Conservation (phyloP, 2,888 invertebrate species). For the Mythimna ferrago region DNA sequence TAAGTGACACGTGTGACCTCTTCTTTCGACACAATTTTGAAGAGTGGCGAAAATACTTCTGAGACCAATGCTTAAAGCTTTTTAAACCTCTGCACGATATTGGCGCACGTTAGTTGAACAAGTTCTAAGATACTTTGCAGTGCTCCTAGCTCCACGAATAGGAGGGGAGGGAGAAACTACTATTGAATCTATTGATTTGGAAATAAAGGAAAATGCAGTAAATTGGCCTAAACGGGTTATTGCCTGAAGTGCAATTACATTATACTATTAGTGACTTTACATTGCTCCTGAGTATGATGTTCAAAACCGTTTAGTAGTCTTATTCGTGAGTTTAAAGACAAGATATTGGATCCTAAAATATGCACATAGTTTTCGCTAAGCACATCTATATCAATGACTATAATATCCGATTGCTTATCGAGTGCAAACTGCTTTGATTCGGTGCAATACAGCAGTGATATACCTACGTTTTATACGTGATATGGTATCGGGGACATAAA, state of each 20-base stretch:
- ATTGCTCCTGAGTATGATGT: slow-evolving; percentile 11
- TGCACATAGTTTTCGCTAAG: slow-evolving; percentile 32
- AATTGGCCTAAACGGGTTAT: slow-evolving; percentile 12
- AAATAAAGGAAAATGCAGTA: slow-evolving; percentile 26
- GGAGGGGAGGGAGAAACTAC: slow-evolving; percentile 15
- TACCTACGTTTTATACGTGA: slow-evolving; percentile 73
- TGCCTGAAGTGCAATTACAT: slow-evolving; percentile 10
- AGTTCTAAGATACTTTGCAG: slow-evolving; percentile 32
- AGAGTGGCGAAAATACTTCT: slow-evolving; percentile 16
- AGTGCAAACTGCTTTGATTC: slow-evolving; percentile 79
- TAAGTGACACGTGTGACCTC: slow-evolving; percentile 24
- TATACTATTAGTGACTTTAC: slow-evolving; percentile 11
- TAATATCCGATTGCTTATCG: slow-evolving; percentile 75
- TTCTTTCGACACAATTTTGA: slow-evolving; percentile 10
- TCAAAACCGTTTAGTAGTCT: slow-evolving; percentile 14
- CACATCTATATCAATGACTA: slow-evolving; percentile 46
- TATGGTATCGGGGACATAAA: slow-evolving; percentile 85
- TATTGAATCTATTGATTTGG: slow-evolving; percentile 26
- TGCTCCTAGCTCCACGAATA: slow-evolving; percentile 1
- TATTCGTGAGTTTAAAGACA: slow-evolving; percentile 21
- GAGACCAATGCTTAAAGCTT: slow-evolving; percentile 15
- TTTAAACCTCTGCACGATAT: slow-evolving; percentile 34
- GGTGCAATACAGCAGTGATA: slow-evolving; percentile 75
- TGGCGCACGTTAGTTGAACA: slow-evolving; percentile 34
- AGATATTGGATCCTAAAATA: slow-evolving; percentile 25